Evolutionary conservation across 2,888 invertebrate genomes (phyloP).

Genomic region (Caenorhabditis sp.): DNA sequence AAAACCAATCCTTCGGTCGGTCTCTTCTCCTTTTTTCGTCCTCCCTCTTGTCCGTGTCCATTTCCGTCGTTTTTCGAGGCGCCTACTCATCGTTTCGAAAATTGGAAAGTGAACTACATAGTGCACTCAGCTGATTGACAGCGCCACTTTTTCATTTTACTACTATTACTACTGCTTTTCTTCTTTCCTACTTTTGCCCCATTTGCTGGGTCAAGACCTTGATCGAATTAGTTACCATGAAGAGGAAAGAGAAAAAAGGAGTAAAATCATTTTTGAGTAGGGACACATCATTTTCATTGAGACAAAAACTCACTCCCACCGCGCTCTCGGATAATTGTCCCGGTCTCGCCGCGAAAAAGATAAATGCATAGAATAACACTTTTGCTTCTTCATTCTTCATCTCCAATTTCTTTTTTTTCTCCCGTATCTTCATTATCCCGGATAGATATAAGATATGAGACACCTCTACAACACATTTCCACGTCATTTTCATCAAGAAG

Average conservation of each 20-base stretch:
- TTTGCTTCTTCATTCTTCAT: too few species aligned
- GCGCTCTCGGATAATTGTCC: conserved; percentile 1
- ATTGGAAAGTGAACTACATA: not conserved
- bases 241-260: not conserved
- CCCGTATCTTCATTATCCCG: not conserved
- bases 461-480: not conserved
- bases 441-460: not conserved
- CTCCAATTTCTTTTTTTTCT: conserved; percentile 4
- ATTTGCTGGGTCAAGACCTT: too few species aligned
- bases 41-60: not conserved
- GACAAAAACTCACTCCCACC: not conserved
- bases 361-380: too few species aligned
- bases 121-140: not conserved
- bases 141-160: not conserved
- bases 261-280: not conserved
- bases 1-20: conserved; percentile 17
- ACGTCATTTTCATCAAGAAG: conserved; percentile 3
- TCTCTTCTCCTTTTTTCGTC: conserved; percentile 1
- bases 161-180: conserved; percentile 12
- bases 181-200: conserved; percentile 6
- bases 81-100: not conserved
- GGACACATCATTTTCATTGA: not conserved
- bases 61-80: not conserved
- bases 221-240: conserved; percentile 36
- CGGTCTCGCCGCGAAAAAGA: conserved; percentile 10